These are phyloP conservation scores for Naso thynnoides DNA, from an alignment of 2,797 vertebrate species.

Conservation along the genomic window DNA sequence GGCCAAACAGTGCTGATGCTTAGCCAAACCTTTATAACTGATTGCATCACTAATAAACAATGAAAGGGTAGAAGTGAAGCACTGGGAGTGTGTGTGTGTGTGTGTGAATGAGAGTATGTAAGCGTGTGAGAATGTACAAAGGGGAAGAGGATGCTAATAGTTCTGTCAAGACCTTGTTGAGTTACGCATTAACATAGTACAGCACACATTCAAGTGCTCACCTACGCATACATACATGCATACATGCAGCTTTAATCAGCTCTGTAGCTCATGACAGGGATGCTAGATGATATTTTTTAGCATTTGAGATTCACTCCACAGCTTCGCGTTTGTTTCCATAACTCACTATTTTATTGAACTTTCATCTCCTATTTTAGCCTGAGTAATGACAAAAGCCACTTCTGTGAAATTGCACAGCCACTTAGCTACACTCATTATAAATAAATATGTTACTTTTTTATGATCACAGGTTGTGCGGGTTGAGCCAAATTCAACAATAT, in stretches of 20 bases:
- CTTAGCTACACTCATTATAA: slow-evolving; percentile 34
- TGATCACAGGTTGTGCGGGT: slow-evolving; percentile 12
- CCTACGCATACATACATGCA: slow-evolving; percentile 6
- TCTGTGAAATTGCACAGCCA: slow-evolving; percentile 42
- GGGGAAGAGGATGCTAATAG: slow-evolving; percentile 85
- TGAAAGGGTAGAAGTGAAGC: slow-evolving; percentile 80
- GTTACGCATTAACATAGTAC: slow-evolving; percentile 49
- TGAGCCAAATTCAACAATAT: slow-evolving; percentile 41
- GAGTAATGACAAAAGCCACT: slow-evolving; percentile 48
- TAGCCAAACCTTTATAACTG: slow-evolving; percentile 78
- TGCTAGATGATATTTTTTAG: background rate
- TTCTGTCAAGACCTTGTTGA: slow-evolving; percentile 81
- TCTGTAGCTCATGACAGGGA: background rate
- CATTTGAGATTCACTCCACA: background rate
- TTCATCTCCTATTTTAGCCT: slow-evolving; percentile 33
- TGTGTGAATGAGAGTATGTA: slow-evolving; percentile 6
- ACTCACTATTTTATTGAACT: slow-evolving; percentile 16
- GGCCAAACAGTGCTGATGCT: slow-evolving; percentile 23
- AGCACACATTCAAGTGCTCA: slow-evolving; percentile 3
- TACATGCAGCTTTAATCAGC: background rate
- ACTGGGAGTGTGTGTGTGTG: slow-evolving; percentile 24
- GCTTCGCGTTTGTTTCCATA: slow-evolving; percentile 23
- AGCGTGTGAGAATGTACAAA: slow-evolving; percentile 37
- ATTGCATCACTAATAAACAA: slow-evolving; percentile 88
- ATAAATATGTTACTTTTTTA: slow-evolving; percentile 39